These are phyloP conservation scores for Anthonomus grandis DNA, from an alignment of 1,140 invertebrate genomes.

Conservation along the genomic window DNA sequence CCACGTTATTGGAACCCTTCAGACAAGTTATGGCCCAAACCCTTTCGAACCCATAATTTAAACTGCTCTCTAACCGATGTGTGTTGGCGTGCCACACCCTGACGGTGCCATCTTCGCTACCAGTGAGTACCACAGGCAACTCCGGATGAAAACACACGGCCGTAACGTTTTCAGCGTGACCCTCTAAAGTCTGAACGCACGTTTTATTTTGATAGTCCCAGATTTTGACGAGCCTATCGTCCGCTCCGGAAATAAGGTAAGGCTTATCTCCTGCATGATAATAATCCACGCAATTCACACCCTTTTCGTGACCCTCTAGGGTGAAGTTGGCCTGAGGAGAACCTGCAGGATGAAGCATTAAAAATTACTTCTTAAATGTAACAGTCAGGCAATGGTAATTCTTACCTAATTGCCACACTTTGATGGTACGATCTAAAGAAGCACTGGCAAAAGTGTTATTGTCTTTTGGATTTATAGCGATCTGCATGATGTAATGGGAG, in stretches of 20 bases:
- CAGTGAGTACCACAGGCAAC: slow-evolving; percentile 94
- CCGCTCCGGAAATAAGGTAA: slow-evolving; percentile 97
- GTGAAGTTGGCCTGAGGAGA: slow-evolving; percentile 98
- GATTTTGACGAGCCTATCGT: slow-evolving; percentile 96
- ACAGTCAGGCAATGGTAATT: too few relatives aligned
- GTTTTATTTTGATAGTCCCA: slow-evolving; percentile 99
- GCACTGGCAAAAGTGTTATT: slow-evolving; percentile 99
- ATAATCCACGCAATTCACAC: slow-evolving; percentile 99
- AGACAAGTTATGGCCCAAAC: slow-evolving; percentile 97
- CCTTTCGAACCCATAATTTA: slow-evolving; percentile 97
- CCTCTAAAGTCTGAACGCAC: slow-evolving; percentile 97
- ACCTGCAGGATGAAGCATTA: slow-evolving; percentile 56
- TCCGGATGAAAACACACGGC: slow-evolving; percentile 95
- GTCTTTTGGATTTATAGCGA: slow-evolving; percentile 99
- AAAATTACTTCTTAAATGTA: too few relatives aligned
- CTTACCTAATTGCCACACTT: slow-evolving; percentile 59
- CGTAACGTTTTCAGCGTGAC: slow-evolving; percentile 94
- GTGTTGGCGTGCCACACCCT: slow-evolving; percentile 98
- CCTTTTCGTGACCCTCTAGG: slow-evolving; percentile 97
- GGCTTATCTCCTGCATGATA: slow-evolving; percentile 99
- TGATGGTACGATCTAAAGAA: slow-evolving; percentile 94
- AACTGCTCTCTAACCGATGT: slow-evolving; percentile 90
- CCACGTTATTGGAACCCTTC: slow-evolving; percentile 95
- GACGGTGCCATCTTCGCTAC: slow-evolving; percentile 96
- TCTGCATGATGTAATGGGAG: slow-evolving; percentile 99